A percentile compares a stretch with the other conserved stretches of the same genome.
phyloP scores from a whole-genome alignment of 1,140 invertebrate species.

The Drosophila subobscura region DNA sequence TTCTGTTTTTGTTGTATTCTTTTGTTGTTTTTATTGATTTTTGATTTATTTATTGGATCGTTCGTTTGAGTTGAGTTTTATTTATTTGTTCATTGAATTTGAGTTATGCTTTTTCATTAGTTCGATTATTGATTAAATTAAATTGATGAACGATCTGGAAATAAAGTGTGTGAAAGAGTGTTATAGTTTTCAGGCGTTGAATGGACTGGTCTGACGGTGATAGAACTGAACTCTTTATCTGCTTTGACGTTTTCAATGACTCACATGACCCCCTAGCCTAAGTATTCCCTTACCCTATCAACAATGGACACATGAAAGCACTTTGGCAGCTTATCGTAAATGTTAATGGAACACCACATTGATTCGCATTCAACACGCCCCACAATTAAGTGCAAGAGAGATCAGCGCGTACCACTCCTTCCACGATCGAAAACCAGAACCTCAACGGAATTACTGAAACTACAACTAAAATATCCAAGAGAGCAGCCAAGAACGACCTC shows the following conservation, averaged over 20 bases:
- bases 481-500: constrained; percentile 24
- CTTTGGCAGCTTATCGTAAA: constrained; percentile 38
- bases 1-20: constrained; percentile 33
- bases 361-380: constrained; percentile 9
- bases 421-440: too few relatives aligned
- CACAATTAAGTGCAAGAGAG: too few relatives aligned
- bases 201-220: not conserved
- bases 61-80: constrained; percentile 49
- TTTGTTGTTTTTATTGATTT: constrained; percentile 64
- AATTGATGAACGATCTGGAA: constrained; percentile 71
- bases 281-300: constrained; percentile 7
- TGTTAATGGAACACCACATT: constrained; percentile 37
- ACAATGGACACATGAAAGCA: constrained; percentile 48
- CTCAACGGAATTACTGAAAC: too few relatives aligned
- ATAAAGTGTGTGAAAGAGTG: constrained; percentile 27
- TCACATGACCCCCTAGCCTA: constrained; percentile 14
- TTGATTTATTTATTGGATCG: constrained; percentile 72
- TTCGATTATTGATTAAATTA: constrained; percentile 57
- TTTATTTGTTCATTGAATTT: constrained; percentile 81
- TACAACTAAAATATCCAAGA: too few relatives aligned
- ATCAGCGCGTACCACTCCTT: too few relatives aligned
- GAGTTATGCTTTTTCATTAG: constrained; percentile 59
- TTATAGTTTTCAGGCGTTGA: constrained; percentile 14
- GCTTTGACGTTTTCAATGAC: constrained; percentile 61
- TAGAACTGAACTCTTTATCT: constrained; percentile 12